Base-by-base conservation (phyloP, 2,888 invertebrate genomes). In the Apomyelois bistriatella region DNA sequence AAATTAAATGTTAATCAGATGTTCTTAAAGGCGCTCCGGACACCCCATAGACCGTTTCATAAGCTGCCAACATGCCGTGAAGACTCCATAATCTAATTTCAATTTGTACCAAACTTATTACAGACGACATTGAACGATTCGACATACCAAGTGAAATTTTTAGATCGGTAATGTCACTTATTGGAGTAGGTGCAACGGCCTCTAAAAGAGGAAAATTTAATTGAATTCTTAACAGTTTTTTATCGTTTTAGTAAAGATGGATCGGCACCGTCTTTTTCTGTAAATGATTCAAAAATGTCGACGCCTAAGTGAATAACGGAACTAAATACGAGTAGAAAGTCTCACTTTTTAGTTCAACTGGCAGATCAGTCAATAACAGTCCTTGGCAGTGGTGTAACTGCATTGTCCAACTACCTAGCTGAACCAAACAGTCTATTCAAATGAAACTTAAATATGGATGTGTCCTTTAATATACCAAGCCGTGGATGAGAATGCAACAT, bases 21-120 rank as follows among this genome's bases (percentile, higher is more conserved):
- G 58, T 47, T 62, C 79, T 76, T 82, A 82, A 81, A 76, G 72
- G 74, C 59, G 59, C 56, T 59, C 62, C 74, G 79, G 86, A 79
- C 82, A 81, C 83, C 85, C 88, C 85, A 88, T 84, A 76, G 87
- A 82, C 82, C 76, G 70, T 84, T 82, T 82, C 84, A 86, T 86
- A 76, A 85, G 74, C 64, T 80, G 70, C 65, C 71, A 84, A 85
- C 70, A 61, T 74, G 67, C 74, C 88, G 82, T 88, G 89, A 87
- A 85, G 75, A 60, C 61, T 64, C 72, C 61, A 73, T 89, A 89
- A 90, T 90, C 82, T 83, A 89, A 89, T 90, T 89, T 88, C 79
- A 80, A 86, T 81, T 82, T 79, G 76, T 74, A 79, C 75, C 73
- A 76, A 72, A 73, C 73, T 82, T 83, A 85, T 84, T 83, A 82